Percentiles rank a stretch among this genome's conserved stretches.
phyloP scores from a whole-genome alignment of 2,113 vertebrate genomes.

The Montifringilla adamsi region DNA sequence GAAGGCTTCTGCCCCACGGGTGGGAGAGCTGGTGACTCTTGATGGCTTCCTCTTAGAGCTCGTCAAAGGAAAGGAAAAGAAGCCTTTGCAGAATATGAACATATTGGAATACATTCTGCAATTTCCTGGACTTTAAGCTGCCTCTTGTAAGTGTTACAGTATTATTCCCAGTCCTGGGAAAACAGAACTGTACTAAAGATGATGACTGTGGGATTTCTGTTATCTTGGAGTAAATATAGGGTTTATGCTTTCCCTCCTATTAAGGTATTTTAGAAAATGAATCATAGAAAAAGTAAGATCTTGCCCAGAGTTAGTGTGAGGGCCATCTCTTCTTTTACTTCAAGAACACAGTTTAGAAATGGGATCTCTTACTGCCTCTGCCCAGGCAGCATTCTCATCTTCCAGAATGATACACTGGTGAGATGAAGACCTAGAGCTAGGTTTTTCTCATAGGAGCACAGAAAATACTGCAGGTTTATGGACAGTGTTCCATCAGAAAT shows the following conservation, averaged over 20 bases:
- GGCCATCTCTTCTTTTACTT: not conserved
- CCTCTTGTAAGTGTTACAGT: not conserved
- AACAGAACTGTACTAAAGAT: not conserved
- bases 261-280: not conserved
- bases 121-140: not conserved
- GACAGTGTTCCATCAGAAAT: not conserved
- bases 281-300: not conserved
- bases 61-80: not conserved
- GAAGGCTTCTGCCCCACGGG: fast-evolving
- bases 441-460: not conserved
- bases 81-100: not conserved
- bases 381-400: not conserved
- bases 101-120: not conserved
- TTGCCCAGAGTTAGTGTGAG: not conserved
- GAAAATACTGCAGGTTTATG: not conserved
- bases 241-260: not conserved
- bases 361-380: not conserved
- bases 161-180: not conserved
- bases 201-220: not conserved
- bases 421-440: not conserved
- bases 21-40: not conserved
- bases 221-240: not conserved
- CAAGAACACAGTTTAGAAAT: not conserved
- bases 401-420: not conserved
- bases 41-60: not conserved